Conservation (phyloP, 2,888 invertebrate species). For the Sepioteuthis lessoniana region DNA sequence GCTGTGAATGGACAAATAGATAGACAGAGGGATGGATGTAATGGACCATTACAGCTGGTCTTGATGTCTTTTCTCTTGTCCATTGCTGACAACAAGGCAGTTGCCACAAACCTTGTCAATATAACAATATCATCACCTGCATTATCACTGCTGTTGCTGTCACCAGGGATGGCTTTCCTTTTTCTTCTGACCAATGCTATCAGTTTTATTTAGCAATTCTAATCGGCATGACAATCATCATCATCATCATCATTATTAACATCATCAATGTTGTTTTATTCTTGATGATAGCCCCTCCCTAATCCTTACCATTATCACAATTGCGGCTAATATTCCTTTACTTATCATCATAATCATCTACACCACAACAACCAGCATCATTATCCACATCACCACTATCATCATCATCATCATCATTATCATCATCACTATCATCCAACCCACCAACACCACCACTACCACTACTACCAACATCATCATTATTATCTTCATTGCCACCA, state of each 20-base stretch:
- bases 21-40: neutral
- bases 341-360: neutral
- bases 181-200: neutral
- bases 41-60: constrained; percentile 15
- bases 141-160: neutral
- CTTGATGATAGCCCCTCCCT: too few species aligned
- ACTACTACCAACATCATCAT: neutral
- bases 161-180: neutral
- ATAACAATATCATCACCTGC: neutral
- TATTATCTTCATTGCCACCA: neutral
- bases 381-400: neutral
- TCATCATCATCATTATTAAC: neutral
- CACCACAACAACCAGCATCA: neutral
- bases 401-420: too few species aligned
- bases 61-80: neutral
- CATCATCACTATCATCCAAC: too few species aligned
- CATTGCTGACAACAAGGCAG: neutral
- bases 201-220: neutral
- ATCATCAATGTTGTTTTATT: too few species aligned
- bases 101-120: neutral
- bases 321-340: neutral
- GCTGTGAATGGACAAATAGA: neutral
- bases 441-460: neutral
- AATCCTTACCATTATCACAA: neutral
- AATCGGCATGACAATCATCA: neutral